A percentile compares a stretch with the other conserved stretches of the same genome.
Conservation (phyloP, 2,113 vertebrate genomes). For the Passer domesticus region DNA sequence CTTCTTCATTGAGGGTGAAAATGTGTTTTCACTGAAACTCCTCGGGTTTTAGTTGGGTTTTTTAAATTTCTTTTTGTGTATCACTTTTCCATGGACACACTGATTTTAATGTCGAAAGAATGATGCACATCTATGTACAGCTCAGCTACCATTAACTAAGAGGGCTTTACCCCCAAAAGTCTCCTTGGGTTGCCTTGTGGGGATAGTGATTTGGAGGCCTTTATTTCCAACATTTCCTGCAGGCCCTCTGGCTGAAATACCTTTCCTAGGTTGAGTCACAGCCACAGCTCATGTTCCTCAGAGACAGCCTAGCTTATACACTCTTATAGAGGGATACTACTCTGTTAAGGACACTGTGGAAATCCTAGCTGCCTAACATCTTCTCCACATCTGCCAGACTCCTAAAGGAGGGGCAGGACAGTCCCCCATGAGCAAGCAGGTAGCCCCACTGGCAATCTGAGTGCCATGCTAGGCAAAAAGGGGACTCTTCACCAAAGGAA, state of each 20-base stretch:
- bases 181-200: neutral
- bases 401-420: neutral
- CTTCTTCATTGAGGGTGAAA: conserved; percentile 37
- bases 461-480: neutral
- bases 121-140: neutral
- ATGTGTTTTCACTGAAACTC: conserved; percentile 53
- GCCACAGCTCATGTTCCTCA: neutral
- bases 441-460: neutral
- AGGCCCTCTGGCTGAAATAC: neutral
- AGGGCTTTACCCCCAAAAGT: neutral
- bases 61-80: neutral
- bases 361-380: rapidly evolving
- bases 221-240: neutral
- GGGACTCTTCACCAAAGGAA: neutral
- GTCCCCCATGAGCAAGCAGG: neutral
- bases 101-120: neutral
- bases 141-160: neutral
- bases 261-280: neutral
- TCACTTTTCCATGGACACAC: neutral
- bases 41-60: neutral
- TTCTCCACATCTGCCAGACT: neutral
- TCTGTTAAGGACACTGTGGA: neutral
- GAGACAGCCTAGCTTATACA: neutral
- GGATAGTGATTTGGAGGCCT: neutral
- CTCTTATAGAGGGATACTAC: rapidly evolving